Percentiles rank a stretch among this genome's conserved stretches.
Evolutionary conservation across 35 echinoderm and acorn worm genomes (phyloP).

Genomic region (Heliocidaris tuberculata): DNA sequence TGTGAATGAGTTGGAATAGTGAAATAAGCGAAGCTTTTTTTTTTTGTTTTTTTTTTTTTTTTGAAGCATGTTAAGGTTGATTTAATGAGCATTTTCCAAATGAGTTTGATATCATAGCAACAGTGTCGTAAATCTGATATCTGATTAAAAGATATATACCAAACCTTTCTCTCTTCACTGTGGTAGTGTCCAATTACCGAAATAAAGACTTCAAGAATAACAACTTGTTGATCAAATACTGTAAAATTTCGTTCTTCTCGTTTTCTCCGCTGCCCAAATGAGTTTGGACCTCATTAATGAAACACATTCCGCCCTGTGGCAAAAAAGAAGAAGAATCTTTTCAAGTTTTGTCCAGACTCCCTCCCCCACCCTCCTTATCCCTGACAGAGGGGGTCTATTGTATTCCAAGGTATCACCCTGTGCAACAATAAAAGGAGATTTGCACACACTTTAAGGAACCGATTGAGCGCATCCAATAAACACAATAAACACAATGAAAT

Average conservation of each 20-base stretch:
- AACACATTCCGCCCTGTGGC: not conserved
- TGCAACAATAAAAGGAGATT: not conserved
- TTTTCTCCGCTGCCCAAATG: not conserved
- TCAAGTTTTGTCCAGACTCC: not conserved
- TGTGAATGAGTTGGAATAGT: no score
- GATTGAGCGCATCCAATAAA: constrained; percentile 1
- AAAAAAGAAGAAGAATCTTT: not conserved
- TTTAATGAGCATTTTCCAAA: no score
- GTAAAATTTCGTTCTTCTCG: not conserved
- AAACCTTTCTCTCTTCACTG: no score
- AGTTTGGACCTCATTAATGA: not conserved
- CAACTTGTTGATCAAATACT: not conserved
- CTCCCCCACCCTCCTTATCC: not conserved
- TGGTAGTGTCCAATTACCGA: no score
- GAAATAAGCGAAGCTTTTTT: no score
- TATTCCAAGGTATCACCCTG: not conserved
- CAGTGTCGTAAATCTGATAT: no score
- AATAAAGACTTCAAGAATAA: no score
- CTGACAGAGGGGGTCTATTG: not conserved
- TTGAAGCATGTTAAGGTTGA: no score
- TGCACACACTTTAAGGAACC: not conserved
- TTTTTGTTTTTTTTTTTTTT: no score
- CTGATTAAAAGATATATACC: no score
- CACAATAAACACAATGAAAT: constrained; percentile 7
- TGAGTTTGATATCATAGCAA: no score